These are phyloP conservation scores for Protosalanx chinensis DNA, from an alignment of 2,797 vertebrate genomes.

Conservation along the genomic window DNA sequence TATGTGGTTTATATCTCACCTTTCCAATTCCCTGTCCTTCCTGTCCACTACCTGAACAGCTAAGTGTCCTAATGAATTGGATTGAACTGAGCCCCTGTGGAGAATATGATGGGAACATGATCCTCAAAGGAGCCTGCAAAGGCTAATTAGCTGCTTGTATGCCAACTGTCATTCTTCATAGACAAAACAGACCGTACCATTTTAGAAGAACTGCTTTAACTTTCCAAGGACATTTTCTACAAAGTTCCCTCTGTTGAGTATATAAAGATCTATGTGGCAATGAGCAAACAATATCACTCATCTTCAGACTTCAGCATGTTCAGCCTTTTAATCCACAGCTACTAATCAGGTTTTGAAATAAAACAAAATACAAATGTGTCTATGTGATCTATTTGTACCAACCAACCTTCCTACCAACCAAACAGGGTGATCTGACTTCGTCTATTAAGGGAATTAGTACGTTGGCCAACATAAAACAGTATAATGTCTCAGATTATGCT, in stretches of 20 bases:
- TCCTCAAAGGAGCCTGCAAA: constrained; percentile 6
- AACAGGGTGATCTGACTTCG: too few relatives aligned
- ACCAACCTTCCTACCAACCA: too few relatives aligned
- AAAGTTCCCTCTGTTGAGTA: background rate
- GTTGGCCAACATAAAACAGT: too few relatives aligned
- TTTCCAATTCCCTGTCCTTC: background rate
- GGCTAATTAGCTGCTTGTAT: background rate
- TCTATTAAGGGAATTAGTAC: too few relatives aligned
- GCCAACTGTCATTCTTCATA: constrained; percentile 4
- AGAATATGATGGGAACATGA: background rate
- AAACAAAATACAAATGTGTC: too few relatives aligned
- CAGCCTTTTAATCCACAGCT: background rate
- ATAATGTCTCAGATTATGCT: too few relatives aligned
- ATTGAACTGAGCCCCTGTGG: background rate
- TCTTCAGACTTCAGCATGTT: too few relatives aligned
- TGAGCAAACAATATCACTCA: too few relatives aligned
- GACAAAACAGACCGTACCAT: background rate
- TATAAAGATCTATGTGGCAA: background rate
- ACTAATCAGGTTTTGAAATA: background rate
- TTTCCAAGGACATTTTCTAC: background rate
- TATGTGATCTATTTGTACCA: too few relatives aligned
- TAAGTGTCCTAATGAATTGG: background rate
- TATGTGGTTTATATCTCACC: background rate
- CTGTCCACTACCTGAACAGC: background rate
- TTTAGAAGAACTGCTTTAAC: background rate